A percentile compares a stretch with the other conserved stretches of the same genome.
phyloP scores from a whole-genome alignment of 2,797 vertebrate species.

The Sebastes minor region DNA sequence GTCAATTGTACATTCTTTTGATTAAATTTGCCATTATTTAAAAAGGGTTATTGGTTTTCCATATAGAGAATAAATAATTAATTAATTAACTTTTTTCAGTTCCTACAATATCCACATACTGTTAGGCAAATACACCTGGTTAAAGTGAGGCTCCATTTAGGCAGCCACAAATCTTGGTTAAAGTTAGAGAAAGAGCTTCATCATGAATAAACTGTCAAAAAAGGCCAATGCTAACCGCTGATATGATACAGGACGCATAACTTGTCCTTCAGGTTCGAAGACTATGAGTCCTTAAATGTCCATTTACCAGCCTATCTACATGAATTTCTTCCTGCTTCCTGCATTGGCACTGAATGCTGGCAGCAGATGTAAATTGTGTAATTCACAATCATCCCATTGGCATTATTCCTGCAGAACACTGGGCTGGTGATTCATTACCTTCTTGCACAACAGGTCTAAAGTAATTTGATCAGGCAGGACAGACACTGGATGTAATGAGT shows the following conservation, averaged over 20 bases:
- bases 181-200: not conserved
- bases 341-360: not conserved
- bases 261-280: not conserved
- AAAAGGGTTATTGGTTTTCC: not conserved
- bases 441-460: not conserved
- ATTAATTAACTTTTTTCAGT: not conserved
- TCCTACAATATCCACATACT: not conserved
- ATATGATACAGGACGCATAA: not conserved
- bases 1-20: not conserved
- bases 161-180: not conserved
- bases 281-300: not conserved
- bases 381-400: not conserved
- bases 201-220: not conserved
- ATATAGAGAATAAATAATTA: not conserved
- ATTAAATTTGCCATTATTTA: not conserved
- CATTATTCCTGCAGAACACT: not conserved
- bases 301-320: not conserved
- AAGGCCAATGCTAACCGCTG: not conserved
- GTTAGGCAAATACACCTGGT: not conserved
- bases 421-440: not conserved
- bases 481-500: not conserved
- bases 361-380: not conserved
- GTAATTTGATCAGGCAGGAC: not conserved
- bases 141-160: not conserved
- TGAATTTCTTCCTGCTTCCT: not conserved